Percentiles rank a stretch among this genome's conserved stretches.
Conservation (phyloP, 2,113 vertebrate species). For the Tachysurus vachellii region DNA sequence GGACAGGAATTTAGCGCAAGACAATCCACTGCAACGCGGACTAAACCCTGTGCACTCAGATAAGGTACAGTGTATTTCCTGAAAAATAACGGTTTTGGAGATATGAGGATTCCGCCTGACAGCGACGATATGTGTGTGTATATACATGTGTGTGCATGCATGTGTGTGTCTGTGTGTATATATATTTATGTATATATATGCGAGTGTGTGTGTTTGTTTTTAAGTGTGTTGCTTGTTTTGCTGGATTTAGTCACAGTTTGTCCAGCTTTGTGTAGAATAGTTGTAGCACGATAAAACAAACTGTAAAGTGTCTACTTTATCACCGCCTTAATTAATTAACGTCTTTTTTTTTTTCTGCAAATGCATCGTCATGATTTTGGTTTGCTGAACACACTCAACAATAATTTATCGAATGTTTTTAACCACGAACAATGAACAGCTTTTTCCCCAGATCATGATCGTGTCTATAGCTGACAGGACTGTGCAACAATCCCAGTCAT, state of each 20-base stretch:
- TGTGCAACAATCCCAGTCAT: neutral
- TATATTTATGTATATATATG: neutral
- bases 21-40: no score
- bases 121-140: conserved; percentile 40
- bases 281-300: neutral
- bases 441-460: neutral
- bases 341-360: neutral
- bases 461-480: neutral
- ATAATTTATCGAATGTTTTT: neutral
- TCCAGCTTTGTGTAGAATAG: neutral
- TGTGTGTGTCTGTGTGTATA: conserved; percentile 41
- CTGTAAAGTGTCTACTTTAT: neutral
- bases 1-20: no score
- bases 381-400: neutral
- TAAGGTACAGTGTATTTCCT: no score
- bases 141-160: conserved; percentile 24
- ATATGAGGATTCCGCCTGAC: no score
- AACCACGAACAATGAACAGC: neutral
- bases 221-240: neutral
- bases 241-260: conserved; percentile 12
- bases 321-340: neutral
- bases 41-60: no score
- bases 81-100: no score
- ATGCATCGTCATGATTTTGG: neutral
- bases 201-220: neutral